Evolutionary conservation across 2,797 vertebrate species (phyloP), one percentile per base, ranked within the genome.

Genomic region (Lagocephalus sceleratus): DNA sequence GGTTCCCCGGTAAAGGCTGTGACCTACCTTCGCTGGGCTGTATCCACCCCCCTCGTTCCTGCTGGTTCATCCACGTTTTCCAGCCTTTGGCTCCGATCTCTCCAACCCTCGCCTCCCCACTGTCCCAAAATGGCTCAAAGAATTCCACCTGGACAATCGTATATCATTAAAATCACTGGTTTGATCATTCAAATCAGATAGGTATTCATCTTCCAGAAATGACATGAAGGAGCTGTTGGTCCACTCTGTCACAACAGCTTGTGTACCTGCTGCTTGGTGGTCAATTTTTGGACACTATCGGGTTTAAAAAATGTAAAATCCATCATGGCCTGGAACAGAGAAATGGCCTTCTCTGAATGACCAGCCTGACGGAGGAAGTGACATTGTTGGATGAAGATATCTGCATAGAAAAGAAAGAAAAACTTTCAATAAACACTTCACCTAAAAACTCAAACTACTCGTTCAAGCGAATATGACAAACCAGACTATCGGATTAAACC

Each of bases 61-160:
- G 94, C 81, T 98, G 97, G 50, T 88, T 91, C 95, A 98, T 97
- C 97, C 96, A 99, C 0, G 93, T 90, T 55, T 89, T 92, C 97
- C 97, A 99, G 49, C 97, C 97, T 57, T 92, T 91, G 48, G 95
- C 93, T 0, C 91, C 94, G 42, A 86, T 85, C 86, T 99, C 97
- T 54, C 97, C 96, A 22, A 95, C 85, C 39, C 95, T 90, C 6
- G 94, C 92, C 70, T 99, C 97, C 47, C 94, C 95, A 0, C 97
- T 97, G 82, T 99, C 97, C 97, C 97, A 99, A 58, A 99, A 99
- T 0, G 97, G 93, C 82, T 99, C 97, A 72, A 98, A 99, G 88
- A 99, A 99, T 32, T 99, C 95, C 21, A 93, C 93, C 97, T 99
- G 59, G 23, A 22, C 20, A 64, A 10, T 55, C 20, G 10, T 5